Evolutionary conservation across 2,888 invertebrate genomes (phyloP).

Genomic region (Acrocyrtus sp.): DNA sequence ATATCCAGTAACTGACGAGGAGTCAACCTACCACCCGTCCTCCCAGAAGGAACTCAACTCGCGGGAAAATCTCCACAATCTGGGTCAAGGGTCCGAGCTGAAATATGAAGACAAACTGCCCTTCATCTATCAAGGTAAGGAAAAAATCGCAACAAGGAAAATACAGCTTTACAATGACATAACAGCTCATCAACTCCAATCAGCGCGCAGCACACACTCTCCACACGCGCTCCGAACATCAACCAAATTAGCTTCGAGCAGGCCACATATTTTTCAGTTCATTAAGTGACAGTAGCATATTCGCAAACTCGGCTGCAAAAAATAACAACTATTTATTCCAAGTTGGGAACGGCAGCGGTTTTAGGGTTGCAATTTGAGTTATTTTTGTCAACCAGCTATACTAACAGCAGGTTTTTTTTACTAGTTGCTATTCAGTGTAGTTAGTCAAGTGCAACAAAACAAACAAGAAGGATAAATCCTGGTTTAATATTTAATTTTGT

Average conservation of each 20-base stretch:
- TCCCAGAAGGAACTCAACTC: slow-evolving; percentile 60
- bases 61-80: slow-evolving; percentile 57
- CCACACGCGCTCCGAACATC: not conserved
- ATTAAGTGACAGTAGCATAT: slow-evolving; percentile 9
- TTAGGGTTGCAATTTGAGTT: not conserved
- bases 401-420: not conserved
- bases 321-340: no score
- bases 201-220: not conserved
- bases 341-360: not conserved
- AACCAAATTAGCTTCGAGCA: slow-evolving; percentile 8
- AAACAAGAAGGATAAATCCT: not conserved
- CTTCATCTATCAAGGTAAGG: slow-evolving; percentile 59
- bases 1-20: slow-evolving; percentile 47
- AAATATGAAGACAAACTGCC: slow-evolving; percentile 57
- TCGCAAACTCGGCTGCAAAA: not conserved
- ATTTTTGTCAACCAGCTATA: not conserved
- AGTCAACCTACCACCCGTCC: slow-evolving; percentile 50
- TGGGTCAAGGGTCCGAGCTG: slow-evolving; percentile 57
- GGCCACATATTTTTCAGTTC: not conserved
- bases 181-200: not conserved
- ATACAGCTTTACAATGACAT: not conserved
- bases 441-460: slow-evolving; percentile 14
- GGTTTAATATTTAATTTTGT: not conserved
- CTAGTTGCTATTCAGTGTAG: not conserved
- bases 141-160: not conserved